Evolutionary conservation across 2,797 vertebrate species (phyloP).

Genomic region (Gadopsis bispinosus): DNA sequence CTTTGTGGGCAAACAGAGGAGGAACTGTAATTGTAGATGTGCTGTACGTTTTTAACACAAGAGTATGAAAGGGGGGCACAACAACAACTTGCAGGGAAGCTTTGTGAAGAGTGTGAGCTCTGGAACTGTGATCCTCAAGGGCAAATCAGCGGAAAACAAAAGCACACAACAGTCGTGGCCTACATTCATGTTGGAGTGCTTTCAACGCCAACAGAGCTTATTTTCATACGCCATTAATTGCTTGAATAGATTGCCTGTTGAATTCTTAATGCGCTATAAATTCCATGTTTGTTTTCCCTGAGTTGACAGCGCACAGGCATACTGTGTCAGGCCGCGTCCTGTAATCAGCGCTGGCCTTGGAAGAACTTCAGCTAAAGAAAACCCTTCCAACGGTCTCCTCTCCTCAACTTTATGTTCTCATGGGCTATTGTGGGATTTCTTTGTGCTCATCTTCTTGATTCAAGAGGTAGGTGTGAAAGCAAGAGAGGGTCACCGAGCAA

Average conservation of each 20-base stretch:
- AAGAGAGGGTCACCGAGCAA: slow-evolving; percentile 75
- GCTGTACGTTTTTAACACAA: slow-evolving; percentile 61
- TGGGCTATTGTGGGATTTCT: slow-evolving; percentile 60
- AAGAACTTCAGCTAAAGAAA: slow-evolving; percentile 64
- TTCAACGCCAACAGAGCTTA: slow-evolving; percentile 84
- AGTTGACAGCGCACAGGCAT: slow-evolving; percentile 81
- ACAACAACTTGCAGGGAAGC: slow-evolving; percentile 68
- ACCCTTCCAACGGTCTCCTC: slow-evolving; percentile 25
- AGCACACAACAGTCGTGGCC: slow-evolving; percentile 81
- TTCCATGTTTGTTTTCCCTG: slow-evolving; percentile 85
- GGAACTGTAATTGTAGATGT: slow-evolving; percentile 71
- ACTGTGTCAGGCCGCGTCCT: slow-evolving; percentile 77
- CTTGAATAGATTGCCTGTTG: slow-evolving; percentile 88
- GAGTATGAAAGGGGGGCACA: slow-evolving; percentile 58
- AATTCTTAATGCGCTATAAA: slow-evolving; percentile 88
- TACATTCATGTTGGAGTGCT: slow-evolving; percentile 82
- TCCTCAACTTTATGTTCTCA: slow-evolving; percentile 43
- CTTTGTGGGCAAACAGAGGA: slow-evolving; percentile 75
- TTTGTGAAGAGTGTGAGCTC: slow-evolving; percentile 76
- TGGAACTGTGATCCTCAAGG: slow-evolving; percentile 81
- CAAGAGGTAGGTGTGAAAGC: slow-evolving; percentile 64
- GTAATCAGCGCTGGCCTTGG: slow-evolving; percentile 81
- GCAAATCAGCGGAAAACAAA: slow-evolving; percentile 82
- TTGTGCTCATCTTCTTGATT: slow-evolving; percentile 62
- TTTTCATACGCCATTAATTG: slow-evolving; percentile 88